Base-by-base conservation (phyloP, 64 coral and sea anemone genomes). In the Stylophora pistillata region DNA sequence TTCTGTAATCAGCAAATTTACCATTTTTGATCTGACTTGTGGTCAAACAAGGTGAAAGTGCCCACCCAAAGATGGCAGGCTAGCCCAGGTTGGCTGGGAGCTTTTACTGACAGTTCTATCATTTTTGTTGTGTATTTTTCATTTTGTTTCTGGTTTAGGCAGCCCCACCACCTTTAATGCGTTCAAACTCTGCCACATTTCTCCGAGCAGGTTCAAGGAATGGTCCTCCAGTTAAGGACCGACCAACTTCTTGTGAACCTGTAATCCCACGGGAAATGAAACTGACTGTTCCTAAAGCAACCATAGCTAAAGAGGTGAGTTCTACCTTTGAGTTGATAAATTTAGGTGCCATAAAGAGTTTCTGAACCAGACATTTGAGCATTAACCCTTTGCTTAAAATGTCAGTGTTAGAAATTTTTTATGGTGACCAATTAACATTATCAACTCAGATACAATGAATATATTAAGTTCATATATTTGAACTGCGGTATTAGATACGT, bases 211-310 rank as follows among this genome's bases (percentile, higher is more conserved):
- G 94, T 33, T 98, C 90, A 66, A 89, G 89, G n/a, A 98, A 92
- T 95, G 96, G 96, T 27, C 93, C 96, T 20, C 92, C 91, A 81
- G 96, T 98, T 1, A 91, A 74, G 71, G 89, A 98, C 76, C 89
- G 89, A 13, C 96, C 96, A 20, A 91, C 86, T 18, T 98, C 96
- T 58, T 88, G 74, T 34, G 83, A 94, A 61, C 90, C 96, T 56
- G 89, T 95, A 0, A 76, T 95, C 25, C 96, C 92, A 75, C 87
- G 82, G 20, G 96, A 98, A 54, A 82, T 92, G 70, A 98, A 98
- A 63, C 85, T 94, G 30, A 94, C 88, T 69, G 87, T 98, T n/a
- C 96, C 92, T 21, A 98, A 94, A 70, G 73, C 92, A 89, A 57
- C 21, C 63, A 85, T 74, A 76, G 86, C 89, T 60, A 91, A 86